These are phyloP conservation scores for Helicoverpa assulta DNA, from an alignment of 2,888 invertebrate species.

Conservation along the genomic window DNA sequence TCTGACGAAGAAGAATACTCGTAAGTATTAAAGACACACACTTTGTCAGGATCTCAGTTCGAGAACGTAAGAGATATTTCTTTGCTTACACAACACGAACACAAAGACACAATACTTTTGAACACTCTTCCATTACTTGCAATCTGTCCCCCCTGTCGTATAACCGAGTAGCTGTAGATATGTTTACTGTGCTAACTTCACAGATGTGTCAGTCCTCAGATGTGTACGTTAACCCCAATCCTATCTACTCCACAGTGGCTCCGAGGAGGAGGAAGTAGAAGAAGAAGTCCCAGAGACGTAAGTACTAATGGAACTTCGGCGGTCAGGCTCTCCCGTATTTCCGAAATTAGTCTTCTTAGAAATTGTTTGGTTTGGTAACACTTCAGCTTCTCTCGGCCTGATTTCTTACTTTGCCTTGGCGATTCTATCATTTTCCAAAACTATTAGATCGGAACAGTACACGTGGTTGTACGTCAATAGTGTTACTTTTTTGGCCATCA, in stretches of 20 bases:
- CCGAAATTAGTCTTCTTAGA: conserved; percentile 75
- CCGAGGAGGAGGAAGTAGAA: conserved; percentile 94
- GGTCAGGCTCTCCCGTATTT: conserved; percentile 44
- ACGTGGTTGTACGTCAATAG: conserved; percentile 61
- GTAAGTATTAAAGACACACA: conserved; percentile 91
- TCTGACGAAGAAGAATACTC: conserved; percentile 99
- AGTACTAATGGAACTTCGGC: conserved; percentile 81
- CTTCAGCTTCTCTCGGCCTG: conserved; percentile 85
- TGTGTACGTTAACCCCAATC: conserved; percentile 61
- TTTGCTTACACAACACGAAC: conserved; percentile 40
- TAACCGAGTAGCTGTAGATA: conserved; percentile 15
- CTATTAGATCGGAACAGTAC: conserved; percentile 68
- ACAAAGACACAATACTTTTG: conserved; percentile 38
- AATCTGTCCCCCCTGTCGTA: conserved; percentile 39
- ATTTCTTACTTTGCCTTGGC: conserved; percentile 83
- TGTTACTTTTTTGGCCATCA: conserved; percentile 68
- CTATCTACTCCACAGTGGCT: conserved; percentile 86
- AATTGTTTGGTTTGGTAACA: conserved; percentile 83
- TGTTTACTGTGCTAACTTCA: conserved; percentile 57
- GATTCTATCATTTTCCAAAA: conserved; percentile 75
- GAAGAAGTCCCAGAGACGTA: conserved; percentile 95
- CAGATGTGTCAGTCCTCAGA: conserved; percentile 45
- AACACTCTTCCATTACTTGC: conserved; percentile 38
- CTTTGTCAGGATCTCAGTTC: conserved; percentile 38
- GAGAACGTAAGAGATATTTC: conserved; percentile 40